A percentile compares a stretch with the other conserved stretches of the same genome.
These are phyloP conservation scores for Patella depressa DNA, from an alignment of 2,888 invertebrate genomes.

Conservation along the genomic window DNA sequence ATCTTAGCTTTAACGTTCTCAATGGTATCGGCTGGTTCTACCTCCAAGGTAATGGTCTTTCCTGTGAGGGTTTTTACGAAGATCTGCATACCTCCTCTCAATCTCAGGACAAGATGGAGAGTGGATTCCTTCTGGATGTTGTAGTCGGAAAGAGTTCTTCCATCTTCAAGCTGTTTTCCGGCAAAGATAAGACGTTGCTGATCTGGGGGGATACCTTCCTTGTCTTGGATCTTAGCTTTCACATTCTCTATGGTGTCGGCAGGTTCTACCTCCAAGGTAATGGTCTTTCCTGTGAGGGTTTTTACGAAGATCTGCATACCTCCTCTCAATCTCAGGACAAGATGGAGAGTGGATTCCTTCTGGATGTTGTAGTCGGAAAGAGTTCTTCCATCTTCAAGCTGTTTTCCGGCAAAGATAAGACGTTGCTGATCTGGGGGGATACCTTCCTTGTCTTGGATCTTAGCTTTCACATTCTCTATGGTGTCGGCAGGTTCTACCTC, in stretches of 20 bases:
- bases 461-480: conserved; percentile 90
- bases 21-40: conserved; percentile 90
- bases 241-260: conserved; percentile 94
- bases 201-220: conserved; percentile 77
- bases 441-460: conserved; percentile 75
- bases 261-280: conserved; percentile 77
- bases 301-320: conserved; percentile 84
- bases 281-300: conserved; percentile 68
- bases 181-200: conserved; percentile 93
- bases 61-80: conserved; percentile 73
- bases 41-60: conserved; percentile 67
- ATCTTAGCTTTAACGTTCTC: conserved; percentile 90
- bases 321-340: conserved; percentile 86
- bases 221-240: conserved; percentile 77
- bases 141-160: conserved; percentile 90
- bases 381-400: conserved; percentile 93
- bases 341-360: conserved; percentile 92
- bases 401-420: conserved; percentile 94
- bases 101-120: conserved; percentile 88
- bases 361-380: conserved; percentile 94
- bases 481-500: conserved; percentile 86
- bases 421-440: conserved; percentile 84
- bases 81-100: conserved; percentile 73
- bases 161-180: conserved; percentile 95
- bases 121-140: conserved; percentile 96